These are phyloP conservation scores for Lepisosteus oculatus DNA, from an alignment of 2,113 vertebrate genomes.

Conservation along the genomic window DNA sequence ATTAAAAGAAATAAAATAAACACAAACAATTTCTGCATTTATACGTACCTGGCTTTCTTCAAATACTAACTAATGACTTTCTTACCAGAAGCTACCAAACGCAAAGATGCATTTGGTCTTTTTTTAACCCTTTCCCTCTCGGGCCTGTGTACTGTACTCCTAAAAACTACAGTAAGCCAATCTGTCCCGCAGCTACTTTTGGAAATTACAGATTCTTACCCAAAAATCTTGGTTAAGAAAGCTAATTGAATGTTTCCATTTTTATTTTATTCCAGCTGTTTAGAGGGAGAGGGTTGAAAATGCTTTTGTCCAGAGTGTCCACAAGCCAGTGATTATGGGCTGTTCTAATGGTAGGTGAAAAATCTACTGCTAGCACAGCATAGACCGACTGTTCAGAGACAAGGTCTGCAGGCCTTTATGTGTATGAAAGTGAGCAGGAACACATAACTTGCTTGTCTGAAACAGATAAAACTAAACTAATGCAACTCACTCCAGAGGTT, in stretches of 20 bases:
- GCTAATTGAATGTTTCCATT: conserved; percentile 12
- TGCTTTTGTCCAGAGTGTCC: conserved; percentile 53
- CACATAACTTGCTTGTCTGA: no score
- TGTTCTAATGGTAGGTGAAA: neutral
- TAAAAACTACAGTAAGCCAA: no score
- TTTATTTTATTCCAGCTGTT: conserved; percentile 9
- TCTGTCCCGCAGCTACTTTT: no score
- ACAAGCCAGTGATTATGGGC: conserved; percentile 53
- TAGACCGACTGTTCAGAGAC: no score
- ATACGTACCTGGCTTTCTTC: conserved; percentile 94
- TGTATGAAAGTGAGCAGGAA: neutral
- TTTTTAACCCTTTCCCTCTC: conserved; percentile 46
- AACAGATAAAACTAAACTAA: no score
- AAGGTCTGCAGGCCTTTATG: neutral
- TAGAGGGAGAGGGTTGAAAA: conserved; percentile 51
- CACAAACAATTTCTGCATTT: conserved; percentile 45
- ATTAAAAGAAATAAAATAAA: conserved; percentile 25
- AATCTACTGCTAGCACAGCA: no score
- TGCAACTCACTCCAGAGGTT: no score
- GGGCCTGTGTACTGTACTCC: neutral
- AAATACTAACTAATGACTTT: conserved; percentile 87
- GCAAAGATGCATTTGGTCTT: conserved; percentile 42
- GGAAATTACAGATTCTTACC: no score
- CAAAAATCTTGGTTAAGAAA: no score
- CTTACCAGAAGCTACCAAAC: conserved; percentile 76